Conservation (phyloP, 2,888 invertebrate species). For the Pollenia amentaria region DNA sequence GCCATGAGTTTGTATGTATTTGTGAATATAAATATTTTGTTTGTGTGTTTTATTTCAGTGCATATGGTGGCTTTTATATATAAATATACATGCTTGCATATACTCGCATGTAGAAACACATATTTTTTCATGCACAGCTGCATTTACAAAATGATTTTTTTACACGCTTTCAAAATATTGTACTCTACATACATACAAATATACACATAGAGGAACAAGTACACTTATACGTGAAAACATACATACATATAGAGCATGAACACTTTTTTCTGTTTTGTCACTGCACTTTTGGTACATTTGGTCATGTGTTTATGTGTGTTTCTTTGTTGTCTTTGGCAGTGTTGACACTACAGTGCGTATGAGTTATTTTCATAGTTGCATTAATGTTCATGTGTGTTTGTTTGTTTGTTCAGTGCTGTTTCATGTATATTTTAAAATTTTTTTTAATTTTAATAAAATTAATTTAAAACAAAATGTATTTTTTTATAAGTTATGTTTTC, state of each 20-base stretch:
- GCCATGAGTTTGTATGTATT: slow-evolving; percentile 70
- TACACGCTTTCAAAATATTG: slow-evolving; percentile 54
- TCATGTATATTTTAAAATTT: slow-evolving; percentile 27
- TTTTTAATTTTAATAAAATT: slow-evolving; percentile 48
- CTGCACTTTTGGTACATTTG: not conserved
- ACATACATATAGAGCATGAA: slow-evolving; percentile 19
- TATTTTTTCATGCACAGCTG: slow-evolving; percentile 70
- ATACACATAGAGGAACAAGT: not conserved
- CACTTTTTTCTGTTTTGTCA: not conserved
- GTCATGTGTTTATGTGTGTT: slow-evolving; percentile 25
- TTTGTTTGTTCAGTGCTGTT: slow-evolving; percentile 32
- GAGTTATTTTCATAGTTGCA: slow-evolving; percentile 49
- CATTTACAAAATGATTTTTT: slow-evolving; percentile 65
- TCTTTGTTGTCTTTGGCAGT: slow-evolving; percentile 47
- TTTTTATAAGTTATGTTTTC: not conserved
- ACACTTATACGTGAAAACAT: not conserved
- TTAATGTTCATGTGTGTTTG: not conserved
- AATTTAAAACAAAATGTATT: slow-evolving; percentile 26
- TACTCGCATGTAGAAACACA: not conserved
- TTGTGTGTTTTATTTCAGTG: slow-evolving; percentile 74
- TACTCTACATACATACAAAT: slow-evolving; percentile 19
- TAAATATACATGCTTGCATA: slow-evolving; percentile 4
- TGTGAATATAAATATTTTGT: slow-evolving; percentile 72
- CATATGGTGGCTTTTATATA: slow-evolving; percentile 48
- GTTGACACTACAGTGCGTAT: slow-evolving; percentile 67